Evolutionary conservation across 2,797 vertebrate species (phyloP), one percentile per base, ranked within the genome.

Genomic region (Pseudomugil gertrudae): DNA sequence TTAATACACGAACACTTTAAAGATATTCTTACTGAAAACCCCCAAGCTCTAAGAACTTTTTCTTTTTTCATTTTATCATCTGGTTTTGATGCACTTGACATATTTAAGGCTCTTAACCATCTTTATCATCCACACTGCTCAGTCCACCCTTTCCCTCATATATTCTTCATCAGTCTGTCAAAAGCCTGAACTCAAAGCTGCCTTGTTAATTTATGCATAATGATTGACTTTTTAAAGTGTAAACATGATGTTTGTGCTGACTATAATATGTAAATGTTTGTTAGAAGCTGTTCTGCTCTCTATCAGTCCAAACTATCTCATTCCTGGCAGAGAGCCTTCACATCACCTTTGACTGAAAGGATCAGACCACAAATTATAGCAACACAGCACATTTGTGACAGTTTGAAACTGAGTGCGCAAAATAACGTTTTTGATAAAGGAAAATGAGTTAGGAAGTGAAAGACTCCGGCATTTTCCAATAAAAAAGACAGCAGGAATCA

Each of bases 401-500:
- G 38, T 68, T 32, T 74, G 32, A 81, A 67, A 47, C 23, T 51
- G 14, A 24, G 19, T 40, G 61, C 57, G 38, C 72, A 63, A 81
- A 86, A 81, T 62, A 57, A 55, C 84, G 58, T 19, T 67, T 82
- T 64, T 32, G 66, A 87, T 76, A 63, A 75, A 79, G 74, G 69
- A 66, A 50, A 83, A 65, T 48, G 43, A 79, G 48, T 53, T 57
- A 43, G 52, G 57, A 67, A 59, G 76, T 69, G 7, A 83, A 85
- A 83, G 52, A 57, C 57, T 60, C 50, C 33, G 54, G 57, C 21
- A 75, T 80, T 74, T 84, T 71, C 54, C 74, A 66, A 76, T 75
- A 69, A 80, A 88, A 81, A 24, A 57, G 4, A 78, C 83, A 87
- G 71, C 61, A 80, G 74, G 82, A 78, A 81, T 79, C 81, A 63